Base-by-base conservation (phyloP, 2,888 invertebrate species). In the Agrochola litura region DNA sequence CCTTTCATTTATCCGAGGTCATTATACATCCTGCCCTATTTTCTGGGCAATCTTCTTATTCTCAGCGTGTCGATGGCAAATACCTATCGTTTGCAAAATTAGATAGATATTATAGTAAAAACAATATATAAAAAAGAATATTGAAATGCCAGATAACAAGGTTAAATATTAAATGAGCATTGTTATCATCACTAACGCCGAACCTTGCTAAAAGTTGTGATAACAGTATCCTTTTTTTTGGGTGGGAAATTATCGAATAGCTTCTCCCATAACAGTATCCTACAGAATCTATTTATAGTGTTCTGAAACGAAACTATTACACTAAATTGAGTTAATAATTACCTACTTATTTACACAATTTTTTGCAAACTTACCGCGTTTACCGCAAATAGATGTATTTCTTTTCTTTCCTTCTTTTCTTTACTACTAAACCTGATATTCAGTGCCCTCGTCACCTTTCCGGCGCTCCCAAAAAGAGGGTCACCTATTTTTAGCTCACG, bases 401-500 rank as follows among this genome's bases (percentile, higher is more conserved):
- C 3, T 3, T 52, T n/a, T n/a, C n/a, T n/a, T 22, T 52, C 52
- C 9, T 52, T 52, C 0, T 52, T 52, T 52, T 22, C 52, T 52
- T 52, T 19, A 19, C 43, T 65, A 58, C 19, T 52, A 43, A 78
- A 65, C 37, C n/a, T 8, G 65, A 46, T 54, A 79, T n/a, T 43
- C 19, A n/a, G 19, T 22, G 58, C 25, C 58, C 68, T 69, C 46
- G 54, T 22, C 60, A 69, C 68, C 54, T 60, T 30, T 9, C 41
- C 64, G 58, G n/a, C 56, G 43, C 54, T 56, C 56, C 30, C 12
- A 14, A 6, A 77, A 72, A 67, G 19, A 52, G 58, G 79, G 81
- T 81, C 68, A 65, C 8, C 76, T 80, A 80, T 81, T 65, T 80
- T 75, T 81, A 81, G 75, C n/a, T 14, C 12, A 9, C 5, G 19